Conservation (phyloP, 2,888 invertebrate species). For the Drosophila kuntzei region DNA sequence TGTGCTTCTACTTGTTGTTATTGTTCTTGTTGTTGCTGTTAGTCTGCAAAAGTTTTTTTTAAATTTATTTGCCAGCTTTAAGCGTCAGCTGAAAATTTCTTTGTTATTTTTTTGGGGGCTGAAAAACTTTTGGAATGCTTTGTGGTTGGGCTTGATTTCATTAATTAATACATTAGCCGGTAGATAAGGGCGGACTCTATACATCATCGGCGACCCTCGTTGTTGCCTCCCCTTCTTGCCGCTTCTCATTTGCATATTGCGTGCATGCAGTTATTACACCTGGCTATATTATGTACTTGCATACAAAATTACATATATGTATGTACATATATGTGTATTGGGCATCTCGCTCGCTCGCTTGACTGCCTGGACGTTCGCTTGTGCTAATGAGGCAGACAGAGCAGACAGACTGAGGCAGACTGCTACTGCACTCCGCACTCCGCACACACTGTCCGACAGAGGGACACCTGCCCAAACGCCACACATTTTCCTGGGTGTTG, state of each 20-base stretch:
- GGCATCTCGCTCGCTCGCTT: constrained; percentile 53
- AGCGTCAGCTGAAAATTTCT: constrained; percentile 36
- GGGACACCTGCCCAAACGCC: constrained; percentile 56
- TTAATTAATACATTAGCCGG: constrained; percentile 64
- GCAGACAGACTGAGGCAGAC: constrained; percentile 21
- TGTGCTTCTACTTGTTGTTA: constrained; percentile 38
- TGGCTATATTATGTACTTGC: constrained; percentile 54
- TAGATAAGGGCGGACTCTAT: constrained; percentile 44
- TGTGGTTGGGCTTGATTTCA: constrained; percentile 55
- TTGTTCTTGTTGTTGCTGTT: constrained; percentile 44
- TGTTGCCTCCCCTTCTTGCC: background rate
- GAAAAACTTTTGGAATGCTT: constrained; percentile 38
- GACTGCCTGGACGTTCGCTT: constrained; percentile 19
- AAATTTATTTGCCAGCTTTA: constrained; percentile 52
- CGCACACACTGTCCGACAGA: background rate
- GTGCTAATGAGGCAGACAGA: constrained; percentile 53
- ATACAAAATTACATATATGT: background rate
- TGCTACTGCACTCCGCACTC: background rate
- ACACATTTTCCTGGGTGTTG: constrained; percentile 60
- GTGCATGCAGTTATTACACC: constrained; percentile 74
- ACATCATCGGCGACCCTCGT: constrained; percentile 29
- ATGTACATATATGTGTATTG: too few species aligned
- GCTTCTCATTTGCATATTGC: constrained; percentile 69
- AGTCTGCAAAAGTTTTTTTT: constrained; percentile 62
- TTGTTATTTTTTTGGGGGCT: constrained; percentile 21